Evolutionary conservation across 2,888 invertebrate species (phyloP), one percentile per base, ranked within the genome.

Genomic region (Euclidia mi): DNA sequence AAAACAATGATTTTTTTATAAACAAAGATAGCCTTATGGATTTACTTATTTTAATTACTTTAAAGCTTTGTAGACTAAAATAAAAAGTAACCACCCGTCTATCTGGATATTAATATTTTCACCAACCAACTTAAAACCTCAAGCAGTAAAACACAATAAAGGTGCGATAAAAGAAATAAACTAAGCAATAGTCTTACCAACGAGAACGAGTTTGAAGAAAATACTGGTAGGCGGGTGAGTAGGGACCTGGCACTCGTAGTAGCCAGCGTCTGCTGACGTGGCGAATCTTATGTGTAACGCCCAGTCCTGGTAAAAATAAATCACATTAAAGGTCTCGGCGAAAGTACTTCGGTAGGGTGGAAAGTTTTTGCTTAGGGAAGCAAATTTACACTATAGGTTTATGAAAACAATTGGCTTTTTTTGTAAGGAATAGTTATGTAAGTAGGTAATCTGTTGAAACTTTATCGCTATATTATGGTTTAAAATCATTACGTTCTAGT

Each of bases 211-310:
- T 66, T 95, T 95, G 75, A 96, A 95, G 86, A 95, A 96, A 78
- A 96, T 95, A 78, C 96, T 96, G 7, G 95, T 95, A 38, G 96
- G 96, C 4, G 96, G 96, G 82, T 96, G 96, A 7, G 96, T 96
- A 3, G 96, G 96, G 46, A 96, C 95, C 87, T 96, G 96, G 79
- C 96, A 96, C 84, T 96, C 96, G 77, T 96, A 96, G 72, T 96
- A 91, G 0, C 96, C 96, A 7, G 94, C 96, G 73, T 96, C 96
- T n/a, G 94, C 94, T 40, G 94, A 94, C 65, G 95, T 95, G 0
- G 95, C 95, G 77, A 95, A 96, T 59, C 95, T 89, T 72, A 96
- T 95, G 79, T 96, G 96, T 20, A 96, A 86, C 50, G 95, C 95
- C 96, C 96, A 96, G 81, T 96, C 96, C 96, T 96, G 86, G 58